These are phyloP conservation scores for Agrilus mali DNA, from an alignment of 2,888 invertebrate species.

Conservation along the genomic window DNA sequence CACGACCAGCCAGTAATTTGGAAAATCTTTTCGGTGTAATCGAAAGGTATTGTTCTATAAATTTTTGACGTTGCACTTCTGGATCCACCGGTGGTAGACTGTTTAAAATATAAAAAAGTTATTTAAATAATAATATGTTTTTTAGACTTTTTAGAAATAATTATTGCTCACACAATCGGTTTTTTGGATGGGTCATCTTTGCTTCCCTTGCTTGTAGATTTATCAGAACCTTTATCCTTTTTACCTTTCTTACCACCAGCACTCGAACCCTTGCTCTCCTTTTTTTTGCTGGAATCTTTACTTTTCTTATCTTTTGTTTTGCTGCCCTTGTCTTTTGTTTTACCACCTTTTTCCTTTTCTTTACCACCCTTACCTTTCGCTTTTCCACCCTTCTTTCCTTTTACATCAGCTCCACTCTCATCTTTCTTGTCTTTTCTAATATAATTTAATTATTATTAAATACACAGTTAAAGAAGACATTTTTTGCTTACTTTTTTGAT, in stretches of 20 bases:
- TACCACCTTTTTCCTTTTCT: conserved; percentile 9
- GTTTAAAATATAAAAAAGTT: not conserved
- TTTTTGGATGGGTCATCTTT: conserved; percentile 10
- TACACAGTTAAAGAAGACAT: not conserved
- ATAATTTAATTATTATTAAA: not conserved
- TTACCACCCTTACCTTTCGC: conserved; percentile 9
- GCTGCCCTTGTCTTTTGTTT: conserved; percentile 7
- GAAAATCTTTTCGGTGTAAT: conserved; percentile 25
- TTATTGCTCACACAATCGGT: conserved; percentile 10
- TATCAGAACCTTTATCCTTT: not conserved
- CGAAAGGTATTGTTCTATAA: conserved; percentile 17
- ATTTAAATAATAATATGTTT: too few species aligned
- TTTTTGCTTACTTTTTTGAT: not conserved
- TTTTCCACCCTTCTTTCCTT: conserved; percentile 6
- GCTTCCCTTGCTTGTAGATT: conserved; percentile 1
- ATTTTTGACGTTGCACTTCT: conserved; percentile 10
- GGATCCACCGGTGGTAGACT: conserved; percentile 8
- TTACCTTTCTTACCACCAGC: conserved; percentile 6
- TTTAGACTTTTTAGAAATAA: conserved; percentile 2
- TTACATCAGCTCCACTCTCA: not conserved
- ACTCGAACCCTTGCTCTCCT: conserved; percentile 9
- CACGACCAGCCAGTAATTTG: conserved; percentile 25
- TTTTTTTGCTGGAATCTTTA: conserved; percentile 6
- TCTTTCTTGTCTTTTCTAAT: conserved; percentile 1
- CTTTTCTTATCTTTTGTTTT: conserved; percentile 8